phyloP scores from a whole-genome alignment of 1,140 invertebrate genomes.

The Hypothenemus hampei region DNA sequence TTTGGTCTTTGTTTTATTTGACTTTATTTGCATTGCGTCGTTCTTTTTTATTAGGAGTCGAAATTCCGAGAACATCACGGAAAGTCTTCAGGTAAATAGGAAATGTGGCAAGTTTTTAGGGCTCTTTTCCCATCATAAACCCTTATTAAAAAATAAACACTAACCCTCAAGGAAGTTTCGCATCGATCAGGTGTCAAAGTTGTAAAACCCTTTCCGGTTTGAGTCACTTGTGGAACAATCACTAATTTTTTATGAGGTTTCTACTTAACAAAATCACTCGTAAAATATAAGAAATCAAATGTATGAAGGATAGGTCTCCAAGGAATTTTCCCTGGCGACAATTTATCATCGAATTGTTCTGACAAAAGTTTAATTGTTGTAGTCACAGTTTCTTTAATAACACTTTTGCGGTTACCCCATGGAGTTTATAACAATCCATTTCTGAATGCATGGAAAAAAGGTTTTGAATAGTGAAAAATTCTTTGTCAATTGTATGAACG shows the following conservation, averaged over 20 bases:
- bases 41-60: not conserved
- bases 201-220: not conserved
- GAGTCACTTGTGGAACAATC: not conserved
- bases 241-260: not conserved
- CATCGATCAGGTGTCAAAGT: not conserved
- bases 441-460: not conserved
- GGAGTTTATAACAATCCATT: too few species aligned
- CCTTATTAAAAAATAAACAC: not conserved
- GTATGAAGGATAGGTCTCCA: not conserved
- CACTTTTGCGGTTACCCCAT: not conserved
- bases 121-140: conserved; percentile 7
- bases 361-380: not conserved
- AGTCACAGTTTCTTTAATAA: not conserved
- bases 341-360: not conserved
- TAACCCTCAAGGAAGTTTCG: not conserved
- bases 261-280: not conserved
- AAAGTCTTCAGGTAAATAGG: conserved; percentile 9
- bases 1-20: conserved; percentile 6
- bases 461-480: too few species aligned
- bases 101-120: conserved; percentile 10
- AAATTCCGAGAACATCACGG: conserved; percentile 1
- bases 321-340: not conserved
- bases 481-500: not conserved
- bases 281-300: not conserved
- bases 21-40: conserved; percentile 1